Evolutionary conservation across 2,797 vertebrate species (phyloP), one percentile per base, ranked within the genome.

Genomic region (Clarias laeviceps): DNA sequence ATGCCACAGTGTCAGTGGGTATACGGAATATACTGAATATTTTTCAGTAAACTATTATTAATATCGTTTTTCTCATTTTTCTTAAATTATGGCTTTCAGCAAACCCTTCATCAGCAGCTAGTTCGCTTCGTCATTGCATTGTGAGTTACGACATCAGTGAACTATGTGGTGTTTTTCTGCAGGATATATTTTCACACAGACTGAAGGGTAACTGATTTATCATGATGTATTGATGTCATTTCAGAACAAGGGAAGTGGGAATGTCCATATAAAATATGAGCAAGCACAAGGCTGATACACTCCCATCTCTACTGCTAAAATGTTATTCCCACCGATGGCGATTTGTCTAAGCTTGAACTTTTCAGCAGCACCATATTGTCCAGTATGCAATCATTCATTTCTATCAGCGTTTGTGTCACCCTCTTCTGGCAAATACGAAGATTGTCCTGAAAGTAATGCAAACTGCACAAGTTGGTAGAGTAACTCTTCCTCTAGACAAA

Each of bases 381-480:
- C 12, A 54, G 65, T 50, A 50, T 54, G 50, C 15, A 29, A 62
- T 29, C 17, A 12, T 20, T 66, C n/a, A 50, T 86, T 72, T 78
- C 69, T 45, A 61, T 73, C 37, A 80, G 50, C 27, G 57, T 50
- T 70, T 70, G 82, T 82, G 61, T 79, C 61, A 56, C 66, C 86
- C 66, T 78, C 78, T 84, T 77, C 82, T 80, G 74, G 70, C 82
- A 82, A 74, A 70, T 73, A 54, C 50, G 11, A 54, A 14, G 12
- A 54, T 1, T 14, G 50, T 54, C 50, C 8, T 14, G 50, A 54
- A 54, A 54, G 50, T 14, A 54, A 54, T 54, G 12, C 50, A 54
- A 54, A 14, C 50, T 14, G 45, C 45, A 50, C 45, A 50, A 14
- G 45, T 50, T 50, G 12, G 11, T 50, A 12, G 50, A 12, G 50